Evolutionary conservation across 2,113 vertebrate genomes (phyloP).

Genomic region (Empidonax traillii): DNA sequence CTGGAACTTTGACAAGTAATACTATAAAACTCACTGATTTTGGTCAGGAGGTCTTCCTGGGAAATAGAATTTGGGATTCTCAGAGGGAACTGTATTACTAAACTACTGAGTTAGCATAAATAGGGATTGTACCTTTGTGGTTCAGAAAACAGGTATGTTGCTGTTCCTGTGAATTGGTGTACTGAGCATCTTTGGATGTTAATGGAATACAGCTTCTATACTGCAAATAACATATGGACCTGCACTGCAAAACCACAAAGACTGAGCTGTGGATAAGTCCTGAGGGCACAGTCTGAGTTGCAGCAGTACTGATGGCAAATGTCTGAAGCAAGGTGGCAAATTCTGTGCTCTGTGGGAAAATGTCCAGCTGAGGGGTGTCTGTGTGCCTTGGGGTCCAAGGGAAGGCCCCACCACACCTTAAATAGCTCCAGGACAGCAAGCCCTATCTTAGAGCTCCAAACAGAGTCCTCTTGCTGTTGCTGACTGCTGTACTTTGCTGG

Average conservation of each 20-base stretch:
- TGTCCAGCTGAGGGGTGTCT: not conserved
- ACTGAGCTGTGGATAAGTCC: not conserved
- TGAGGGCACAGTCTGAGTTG: not conserved
- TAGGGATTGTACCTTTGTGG: not conserved
- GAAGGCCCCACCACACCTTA: not conserved
- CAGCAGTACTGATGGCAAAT: not conserved
- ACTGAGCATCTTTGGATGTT: not conserved
- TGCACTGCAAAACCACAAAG: not conserved
- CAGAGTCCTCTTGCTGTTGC: not conserved
- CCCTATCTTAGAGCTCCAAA: rapidly evolving
- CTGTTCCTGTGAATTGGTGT: not conserved
- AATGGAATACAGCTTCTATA: not conserved
- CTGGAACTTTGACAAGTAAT: not conserved
- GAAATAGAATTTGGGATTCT: not conserved
- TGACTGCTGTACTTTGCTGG: not conserved
- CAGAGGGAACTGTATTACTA: not conserved
- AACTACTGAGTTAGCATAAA: not conserved
- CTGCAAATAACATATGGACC: not conserved
- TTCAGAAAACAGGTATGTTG: not conserved
- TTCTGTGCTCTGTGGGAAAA: not conserved
- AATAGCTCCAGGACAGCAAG: rapidly evolving
- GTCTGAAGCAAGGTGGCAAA: not conserved
- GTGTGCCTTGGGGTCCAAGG: not conserved
- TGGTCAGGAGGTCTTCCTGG: not conserved
- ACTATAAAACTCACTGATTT: not conserved